These are phyloP conservation scores for Dufourea novaeangliae DNA, from an alignment of 1,140 invertebrate genomes.

Conservation along the genomic window DNA sequence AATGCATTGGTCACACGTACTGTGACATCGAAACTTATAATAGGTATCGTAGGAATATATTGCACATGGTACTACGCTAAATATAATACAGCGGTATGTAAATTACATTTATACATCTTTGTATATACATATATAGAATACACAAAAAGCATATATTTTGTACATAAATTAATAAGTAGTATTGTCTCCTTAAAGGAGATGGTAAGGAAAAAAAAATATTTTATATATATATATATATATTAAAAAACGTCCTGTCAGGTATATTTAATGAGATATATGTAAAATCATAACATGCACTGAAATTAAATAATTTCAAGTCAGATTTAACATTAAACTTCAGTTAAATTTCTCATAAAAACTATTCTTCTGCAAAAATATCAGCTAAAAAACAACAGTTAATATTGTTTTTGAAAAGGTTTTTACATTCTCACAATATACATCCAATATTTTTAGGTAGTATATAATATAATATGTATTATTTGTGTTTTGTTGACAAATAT, in stretches of 20 bases:
- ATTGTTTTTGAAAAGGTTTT: too few relatives aligned
- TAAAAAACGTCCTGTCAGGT: too few relatives aligned
- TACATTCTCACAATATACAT: too few relatives aligned
- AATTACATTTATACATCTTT: neutral
- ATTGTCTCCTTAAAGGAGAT: neutral
- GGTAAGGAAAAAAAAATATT: neutral
- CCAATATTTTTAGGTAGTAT: too few relatives aligned
- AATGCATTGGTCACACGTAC: conserved; percentile 83
- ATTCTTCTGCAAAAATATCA: too few relatives aligned
- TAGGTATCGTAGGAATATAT: conserved; percentile 82
- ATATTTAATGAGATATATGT: too few relatives aligned
- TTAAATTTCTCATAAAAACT: neutral
- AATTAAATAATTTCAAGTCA: neutral
- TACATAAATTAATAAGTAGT: neutral
- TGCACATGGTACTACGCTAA: conserved; percentile 88
- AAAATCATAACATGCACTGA: too few relatives aligned
- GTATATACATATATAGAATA: neutral
- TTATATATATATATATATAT: too few relatives aligned
- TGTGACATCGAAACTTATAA: conserved; percentile 84
- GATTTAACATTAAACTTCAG: neutral
- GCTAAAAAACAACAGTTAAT: too few relatives aligned
- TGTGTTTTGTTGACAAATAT: too few relatives aligned
- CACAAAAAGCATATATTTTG: neutral
- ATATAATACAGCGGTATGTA: conserved; percentile 88
- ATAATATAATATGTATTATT: neutral